A percentile compares a stretch with the other conserved stretches of the same genome.
phyloP scores from a whole-genome alignment of 2,113 vertebrate species.

The Catharus minimus region DNA sequence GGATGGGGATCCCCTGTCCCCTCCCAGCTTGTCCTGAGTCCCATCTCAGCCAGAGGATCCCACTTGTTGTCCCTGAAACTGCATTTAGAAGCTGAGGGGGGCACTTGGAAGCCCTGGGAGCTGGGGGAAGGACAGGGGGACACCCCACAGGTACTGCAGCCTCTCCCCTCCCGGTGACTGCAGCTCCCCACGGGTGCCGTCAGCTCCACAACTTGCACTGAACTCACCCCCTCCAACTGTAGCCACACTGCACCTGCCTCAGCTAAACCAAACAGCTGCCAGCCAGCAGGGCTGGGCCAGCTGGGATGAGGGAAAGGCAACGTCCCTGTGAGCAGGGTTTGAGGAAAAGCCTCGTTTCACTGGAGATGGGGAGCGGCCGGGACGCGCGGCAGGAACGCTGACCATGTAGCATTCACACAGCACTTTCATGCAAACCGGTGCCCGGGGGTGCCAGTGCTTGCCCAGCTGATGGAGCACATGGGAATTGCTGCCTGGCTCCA shows the following conservation, averaged over 20 bases:
- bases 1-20: background rate
- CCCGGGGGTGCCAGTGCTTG: background rate
- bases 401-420: constrained; percentile 54
- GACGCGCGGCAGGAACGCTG: background rate
- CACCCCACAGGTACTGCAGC: rapidly evolving
- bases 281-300: background rate
- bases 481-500: background rate
- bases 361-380: background rate
- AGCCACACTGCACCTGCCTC: constrained; percentile 54
- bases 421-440: background rate
- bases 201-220: background rate
- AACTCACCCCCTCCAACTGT: background rate
- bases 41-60: background rate
- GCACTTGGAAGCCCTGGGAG: background rate
- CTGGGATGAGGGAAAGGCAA: background rate
- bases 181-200: background rate
- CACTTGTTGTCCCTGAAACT: background rate
- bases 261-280: background rate
- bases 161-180: rapidly evolving
- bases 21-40: background rate
- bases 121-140: background rate
- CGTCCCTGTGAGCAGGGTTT: rapidly evolving
- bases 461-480: background rate
- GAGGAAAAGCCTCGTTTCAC: background rate
- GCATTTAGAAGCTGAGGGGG: background rate